Evolutionary conservation across 2,888 invertebrate species (phyloP), one percentile per base, ranked within the genome.

Genomic region (Hylaea fasciaria): DNA sequence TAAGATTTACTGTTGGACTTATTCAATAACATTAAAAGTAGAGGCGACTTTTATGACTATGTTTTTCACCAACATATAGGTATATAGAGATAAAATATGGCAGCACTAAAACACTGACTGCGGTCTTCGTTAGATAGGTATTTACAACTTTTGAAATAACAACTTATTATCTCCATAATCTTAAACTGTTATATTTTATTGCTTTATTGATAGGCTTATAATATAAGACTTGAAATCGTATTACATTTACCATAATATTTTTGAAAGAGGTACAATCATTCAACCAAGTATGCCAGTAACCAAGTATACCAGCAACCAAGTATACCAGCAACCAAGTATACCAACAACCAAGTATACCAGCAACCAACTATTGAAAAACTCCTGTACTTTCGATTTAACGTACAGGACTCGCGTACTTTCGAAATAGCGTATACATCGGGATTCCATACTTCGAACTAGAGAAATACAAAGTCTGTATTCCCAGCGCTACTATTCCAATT

Each of bases 401-500:
- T n/a, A n/a, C n/a, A n/a, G n/a, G n/a, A n/a, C n/a, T n/a, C n/a
- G n/a, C n/a, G n/a, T n/a, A n/a, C n/a, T n/a, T n/a, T n/a, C n/a
- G n/a, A n/a, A n/a, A n/a, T n/a, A n/a, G n/a, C n/a, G n/a, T n/a
- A n/a, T n/a, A n/a, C n/a, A n/a, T n/a, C n/a, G n/a, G n/a, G n/a
- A n/a, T n/a, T n/a, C n/a, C n/a, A n/a, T n/a, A n/a, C n/a, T n/a
- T n/a, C n/a, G n/a, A n/a, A n/a, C n/a, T n/a, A n/a, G n/a, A n/a
- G n/a, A n/a, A n/a, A n/a, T n/a, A n/a, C n/a, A n/a, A n/a, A n/a
- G n/a, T n/a, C n/a, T n/a, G 55, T 49, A 58, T 61, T 41, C 57
- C 68, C 56, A 64, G 66, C 72, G 78, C 77, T 73, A 69, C 78
- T 80, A 81, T 84, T 83, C 80, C 83, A 84, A 82, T 86, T 82